A percentile compares a stretch with the other conserved stretches of the same genome.
phyloP scores from a whole-genome alignment of 2,888 invertebrate genomes.

The Rugalucina vietnamica region DNA sequence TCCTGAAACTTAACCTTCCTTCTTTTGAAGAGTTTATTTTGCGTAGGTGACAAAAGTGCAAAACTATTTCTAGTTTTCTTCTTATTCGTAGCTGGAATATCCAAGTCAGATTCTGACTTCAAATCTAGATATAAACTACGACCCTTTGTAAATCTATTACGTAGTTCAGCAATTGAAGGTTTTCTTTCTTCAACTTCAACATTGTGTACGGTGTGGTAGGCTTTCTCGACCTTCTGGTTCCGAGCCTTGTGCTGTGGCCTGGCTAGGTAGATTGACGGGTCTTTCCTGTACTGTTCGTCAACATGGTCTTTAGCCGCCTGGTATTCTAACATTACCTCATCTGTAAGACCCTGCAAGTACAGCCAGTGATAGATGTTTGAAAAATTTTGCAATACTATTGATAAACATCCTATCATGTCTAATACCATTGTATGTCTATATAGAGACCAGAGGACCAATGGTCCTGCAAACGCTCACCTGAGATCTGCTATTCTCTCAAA shows the following conservation, averaged over 20 bases:
- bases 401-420: no score
- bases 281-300: conserved; percentile 6
- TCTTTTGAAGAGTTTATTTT: conserved; percentile 9
- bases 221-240: conserved; percentile 6
- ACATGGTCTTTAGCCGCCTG: conserved; percentile 12
- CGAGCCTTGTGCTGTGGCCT: not conserved
- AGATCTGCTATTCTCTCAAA: no score
- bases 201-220: conserved; percentile 34
- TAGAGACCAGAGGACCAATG: no score
- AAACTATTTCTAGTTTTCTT: not conserved
- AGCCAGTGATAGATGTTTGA: no score
- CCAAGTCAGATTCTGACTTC: not conserved
- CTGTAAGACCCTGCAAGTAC: no score
- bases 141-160: conserved; percentile 1
- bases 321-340: not conserved
- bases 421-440: no score
- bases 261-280: conserved; percentile 22
- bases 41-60: conserved; percentile 9
- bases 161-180: conserved; percentile 8
- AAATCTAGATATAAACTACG: not conserved
- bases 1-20: conserved; percentile 35
- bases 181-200: not conserved
- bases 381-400: no score
- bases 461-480: no score
- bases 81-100: not conserved